Conservation (phyloP, 1,140 invertebrate species). For the Apis laboriosa region DNA sequence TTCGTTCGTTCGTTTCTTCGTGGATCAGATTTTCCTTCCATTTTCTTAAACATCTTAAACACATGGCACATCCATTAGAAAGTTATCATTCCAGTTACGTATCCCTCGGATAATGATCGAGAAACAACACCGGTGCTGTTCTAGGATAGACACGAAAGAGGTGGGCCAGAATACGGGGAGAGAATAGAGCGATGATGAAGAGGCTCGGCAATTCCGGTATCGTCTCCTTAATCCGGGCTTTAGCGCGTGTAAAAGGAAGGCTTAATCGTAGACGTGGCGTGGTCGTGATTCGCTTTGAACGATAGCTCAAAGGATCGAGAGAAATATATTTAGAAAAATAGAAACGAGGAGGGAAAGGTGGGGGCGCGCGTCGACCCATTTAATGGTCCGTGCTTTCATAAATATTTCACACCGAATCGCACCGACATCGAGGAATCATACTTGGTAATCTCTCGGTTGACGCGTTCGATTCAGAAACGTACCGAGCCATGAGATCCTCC, state of each 20-base stretch:
- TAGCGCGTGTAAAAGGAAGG: constrained; percentile 73
- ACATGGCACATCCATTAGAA: background rate
- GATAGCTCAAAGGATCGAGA: constrained; percentile 76
- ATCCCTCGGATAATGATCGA: constrained; percentile 33
- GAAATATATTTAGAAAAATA: constrained; percentile 32
- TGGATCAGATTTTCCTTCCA: no score
- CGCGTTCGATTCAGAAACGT: constrained; percentile 44
- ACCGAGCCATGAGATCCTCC: constrained; percentile 14
- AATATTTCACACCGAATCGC: constrained; percentile 72
- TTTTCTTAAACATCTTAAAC: no score
- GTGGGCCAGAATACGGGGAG: constrained; percentile 41
- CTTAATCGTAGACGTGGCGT: constrained; percentile 68
- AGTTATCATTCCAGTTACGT: background rate
- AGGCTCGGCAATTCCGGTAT: constrained; percentile 37
- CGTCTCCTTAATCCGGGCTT: constrained; percentile 63
- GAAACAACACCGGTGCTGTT: constrained; percentile 37
- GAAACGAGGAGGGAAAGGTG: no score
- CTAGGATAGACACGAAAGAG: constrained; percentile 59
- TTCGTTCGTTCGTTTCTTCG: no score
- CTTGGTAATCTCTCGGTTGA: constrained; percentile 71
- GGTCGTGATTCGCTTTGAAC: constrained; percentile 78
- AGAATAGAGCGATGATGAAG: constrained; percentile 49
- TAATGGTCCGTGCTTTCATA: constrained; percentile 74
- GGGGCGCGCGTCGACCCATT: constrained; percentile 34
- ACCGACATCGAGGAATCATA: constrained; percentile 64